phyloP scores from a whole-genome alignment of 2,797 vertebrate genomes.

The Syndactyla subalaris region DNA sequence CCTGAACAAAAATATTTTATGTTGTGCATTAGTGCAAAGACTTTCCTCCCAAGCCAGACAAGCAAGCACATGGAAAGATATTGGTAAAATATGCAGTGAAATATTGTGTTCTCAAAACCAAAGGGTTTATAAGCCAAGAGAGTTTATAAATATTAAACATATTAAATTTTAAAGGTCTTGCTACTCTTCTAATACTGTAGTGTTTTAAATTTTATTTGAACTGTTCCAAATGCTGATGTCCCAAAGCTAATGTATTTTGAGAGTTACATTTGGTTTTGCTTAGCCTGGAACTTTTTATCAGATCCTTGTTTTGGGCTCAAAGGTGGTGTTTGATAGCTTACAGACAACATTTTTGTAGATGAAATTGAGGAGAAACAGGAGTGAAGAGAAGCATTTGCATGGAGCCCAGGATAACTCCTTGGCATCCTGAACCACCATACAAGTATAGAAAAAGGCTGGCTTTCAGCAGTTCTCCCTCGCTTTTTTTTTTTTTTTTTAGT shows the following conservation, averaged over 20 bases:
- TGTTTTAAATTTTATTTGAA: background rate
- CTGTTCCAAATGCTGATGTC: background rate
- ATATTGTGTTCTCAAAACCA: background rate
- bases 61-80: background rate
- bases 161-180: background rate
- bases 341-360: background rate
- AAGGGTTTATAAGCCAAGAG: background rate
- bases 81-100: background rate
- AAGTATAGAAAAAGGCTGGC: fast-evolving
- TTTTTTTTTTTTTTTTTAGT: too few relatives aligned
- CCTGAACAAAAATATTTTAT: background rate
- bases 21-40: background rate
- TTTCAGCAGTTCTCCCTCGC: background rate
- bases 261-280: background rate
- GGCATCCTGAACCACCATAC: background rate
- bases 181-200: background rate
- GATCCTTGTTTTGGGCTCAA: background rate
- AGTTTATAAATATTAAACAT: background rate
- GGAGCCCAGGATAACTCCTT: background rate
- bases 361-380: background rate
- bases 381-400: background rate
- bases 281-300: background rate
- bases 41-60: background rate
- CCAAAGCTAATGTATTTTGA: background rate
- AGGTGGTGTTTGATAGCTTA: background rate